Conservation (phyloP, 2,888 invertebrate genomes). For the Trissoscelio sp. region DNA sequence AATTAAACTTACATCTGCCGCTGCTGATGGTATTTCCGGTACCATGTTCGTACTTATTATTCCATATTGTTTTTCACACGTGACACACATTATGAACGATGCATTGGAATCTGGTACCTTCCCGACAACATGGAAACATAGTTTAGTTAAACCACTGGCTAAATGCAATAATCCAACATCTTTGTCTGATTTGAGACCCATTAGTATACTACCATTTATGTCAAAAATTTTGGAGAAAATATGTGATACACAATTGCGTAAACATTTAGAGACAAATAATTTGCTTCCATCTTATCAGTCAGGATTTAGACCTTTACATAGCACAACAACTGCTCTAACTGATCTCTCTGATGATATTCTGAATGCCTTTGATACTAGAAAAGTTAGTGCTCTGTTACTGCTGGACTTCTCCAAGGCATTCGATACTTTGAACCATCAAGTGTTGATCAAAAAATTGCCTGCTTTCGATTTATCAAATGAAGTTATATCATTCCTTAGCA, state of each 20-base stretch:
- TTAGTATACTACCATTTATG: not conserved
- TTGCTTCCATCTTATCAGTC: constrained; percentile 6
- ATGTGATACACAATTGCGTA: not conserved
- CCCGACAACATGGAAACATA: not conserved
- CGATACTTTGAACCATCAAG: not conserved
- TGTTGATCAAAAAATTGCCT: not conserved
- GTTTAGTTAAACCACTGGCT: not conserved
- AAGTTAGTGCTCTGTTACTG: not conserved
- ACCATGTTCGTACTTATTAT: not conserved
- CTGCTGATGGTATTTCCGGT: constrained; percentile 2
- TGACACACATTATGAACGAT: constrained; percentile 4
- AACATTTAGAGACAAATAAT: not conserved
- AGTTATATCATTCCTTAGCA: not conserved
- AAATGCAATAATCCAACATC: not conserved
- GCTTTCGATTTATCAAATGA: not conserved
- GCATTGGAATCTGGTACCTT: constrained; percentile 1
- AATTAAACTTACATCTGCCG: constrained; percentile 5
- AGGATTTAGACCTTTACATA: constrained; percentile 6
- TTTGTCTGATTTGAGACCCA: not conserved
- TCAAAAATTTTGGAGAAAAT: constrained; percentile 15
- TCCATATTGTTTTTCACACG: not conserved
- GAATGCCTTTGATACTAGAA: not conserved
- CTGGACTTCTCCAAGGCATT: constrained; percentile 18
- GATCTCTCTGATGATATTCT: not conserved
- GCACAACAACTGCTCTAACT: constrained; percentile 8